Conservation (phyloP, 2,113 vertebrate genomes). For the Lichenostomus cassidix region DNA sequence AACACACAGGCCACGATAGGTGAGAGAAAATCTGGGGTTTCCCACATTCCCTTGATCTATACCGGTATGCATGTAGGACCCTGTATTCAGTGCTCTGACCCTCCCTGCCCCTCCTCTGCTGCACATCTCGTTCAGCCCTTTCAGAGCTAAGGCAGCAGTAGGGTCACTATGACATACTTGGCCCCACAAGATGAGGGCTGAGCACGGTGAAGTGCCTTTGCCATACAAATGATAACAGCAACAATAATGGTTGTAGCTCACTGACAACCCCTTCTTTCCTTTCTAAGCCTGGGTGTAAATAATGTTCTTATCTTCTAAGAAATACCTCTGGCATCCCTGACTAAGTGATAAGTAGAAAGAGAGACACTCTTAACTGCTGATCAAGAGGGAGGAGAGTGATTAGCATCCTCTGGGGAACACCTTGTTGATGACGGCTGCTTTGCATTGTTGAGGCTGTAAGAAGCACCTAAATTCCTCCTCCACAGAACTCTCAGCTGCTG, state of each 20-base stretch:
- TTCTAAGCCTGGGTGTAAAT: slow-evolving; percentile 18
- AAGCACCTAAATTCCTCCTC: slow-evolving; percentile 52
- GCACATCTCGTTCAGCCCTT: not conserved
- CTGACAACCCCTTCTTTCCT: slow-evolving; percentile 13
- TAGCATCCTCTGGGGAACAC: slow-evolving; percentile 61
- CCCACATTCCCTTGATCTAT: not conserved
- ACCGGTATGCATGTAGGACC: not conserved
- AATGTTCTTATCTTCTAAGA: slow-evolving; percentile 49
- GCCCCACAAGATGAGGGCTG: not conserved
- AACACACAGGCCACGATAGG: fast-evolving
- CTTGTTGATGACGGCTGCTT: slow-evolving; percentile 53
- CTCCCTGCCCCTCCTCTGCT: not conserved
- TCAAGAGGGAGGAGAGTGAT: slow-evolving; percentile 52
- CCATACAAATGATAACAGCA: slow-evolving; percentile 6
- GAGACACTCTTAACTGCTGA: slow-evolving; percentile 56
- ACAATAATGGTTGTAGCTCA: slow-evolving; percentile 6
- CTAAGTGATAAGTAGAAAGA: slow-evolving; percentile 55
- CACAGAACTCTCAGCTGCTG: slow-evolving; percentile 39
- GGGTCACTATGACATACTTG: not conserved
- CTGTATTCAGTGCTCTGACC: not conserved
- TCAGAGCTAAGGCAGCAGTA: not conserved
- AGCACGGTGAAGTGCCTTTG: not conserved
- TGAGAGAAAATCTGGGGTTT: not conserved
- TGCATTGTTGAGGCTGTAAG: slow-evolving; percentile 59
- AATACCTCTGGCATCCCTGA: slow-evolving; percentile 53